A percentile compares a stretch with the other conserved stretches of the same genome.
Evolutionary conservation across 2,888 invertebrate genomes (phyloP).

Genomic region (Nephrotoma appendiculata): DNA sequence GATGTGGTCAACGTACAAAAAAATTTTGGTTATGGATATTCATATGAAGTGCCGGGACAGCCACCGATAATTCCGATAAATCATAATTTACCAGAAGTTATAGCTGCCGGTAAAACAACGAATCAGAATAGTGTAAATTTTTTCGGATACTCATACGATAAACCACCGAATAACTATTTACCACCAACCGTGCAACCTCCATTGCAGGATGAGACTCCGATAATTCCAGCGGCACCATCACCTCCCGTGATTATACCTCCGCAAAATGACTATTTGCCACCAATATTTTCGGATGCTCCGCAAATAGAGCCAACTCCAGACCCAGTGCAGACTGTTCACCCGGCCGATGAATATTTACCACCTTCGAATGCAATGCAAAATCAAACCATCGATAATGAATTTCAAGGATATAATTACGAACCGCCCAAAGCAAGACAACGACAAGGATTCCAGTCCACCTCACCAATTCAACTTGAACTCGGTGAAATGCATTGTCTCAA

Average conservation of each 20-base stretch:
- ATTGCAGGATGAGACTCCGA: not conserved
- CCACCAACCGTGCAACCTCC: not conserved
- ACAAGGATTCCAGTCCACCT: constrained; percentile 1
- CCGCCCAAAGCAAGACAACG: constrained; percentile 8
- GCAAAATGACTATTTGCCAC: constrained; percentile 5
- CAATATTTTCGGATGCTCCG: not conserved
- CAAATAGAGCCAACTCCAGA: not conserved
- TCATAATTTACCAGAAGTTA: constrained; percentile 22
- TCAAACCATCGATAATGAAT: not conserved
- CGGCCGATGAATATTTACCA: constrained; percentile 6
- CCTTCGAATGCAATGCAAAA: not conserved
- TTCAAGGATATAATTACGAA: constrained; percentile 12
- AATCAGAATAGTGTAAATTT: not conserved
- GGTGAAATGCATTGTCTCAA: constrained; percentile 28
- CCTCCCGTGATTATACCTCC: constrained; percentile 18
- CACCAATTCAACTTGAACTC: constrained; percentile 21
- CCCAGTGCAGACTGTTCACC: not conserved
- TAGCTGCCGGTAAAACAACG: constrained; percentile 9
- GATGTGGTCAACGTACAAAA: not conserved
- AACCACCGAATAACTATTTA: constrained; percentile 14
- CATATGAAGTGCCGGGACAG: not conserved
- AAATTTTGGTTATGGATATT: not conserved
- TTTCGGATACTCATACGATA: constrained; percentile 13
- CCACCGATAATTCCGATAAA: not conserved
- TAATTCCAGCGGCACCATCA: not conserved